Conservation (phyloP, 1,140 invertebrate genomes). For the Helicoverpa zea region DNA sequence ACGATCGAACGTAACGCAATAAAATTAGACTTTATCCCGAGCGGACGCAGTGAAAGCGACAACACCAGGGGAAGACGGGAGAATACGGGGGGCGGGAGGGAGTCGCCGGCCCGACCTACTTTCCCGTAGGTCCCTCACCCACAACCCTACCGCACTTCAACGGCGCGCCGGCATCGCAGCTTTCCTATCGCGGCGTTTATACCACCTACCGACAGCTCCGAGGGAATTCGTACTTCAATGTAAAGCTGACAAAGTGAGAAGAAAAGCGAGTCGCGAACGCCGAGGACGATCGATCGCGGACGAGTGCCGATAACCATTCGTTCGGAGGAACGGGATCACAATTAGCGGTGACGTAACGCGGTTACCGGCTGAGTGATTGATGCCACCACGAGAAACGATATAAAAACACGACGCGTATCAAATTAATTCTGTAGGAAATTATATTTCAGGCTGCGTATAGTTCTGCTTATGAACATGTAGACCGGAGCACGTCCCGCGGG, state of each 20-base stretch:
- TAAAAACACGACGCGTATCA: slow-evolving; percentile 35
- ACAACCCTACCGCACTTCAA: slow-evolving; percentile 64
- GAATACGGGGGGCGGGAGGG: slow-evolving; percentile 55
- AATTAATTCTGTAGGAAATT: slow-evolving; percentile 27
- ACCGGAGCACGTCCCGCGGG: neutral
- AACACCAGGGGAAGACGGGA: slow-evolving; percentile 55
- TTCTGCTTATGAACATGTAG: neutral
- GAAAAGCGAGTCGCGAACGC: slow-evolving; percentile 54
- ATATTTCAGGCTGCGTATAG: slow-evolving; percentile 28
- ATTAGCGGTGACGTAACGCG: slow-evolving; percentile 79
- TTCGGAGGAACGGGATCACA: slow-evolving; percentile 70
- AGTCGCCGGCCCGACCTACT: slow-evolving; percentile 75
- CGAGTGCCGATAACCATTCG: slow-evolving; percentile 67
- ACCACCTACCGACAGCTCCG: slow-evolving; percentile 58
- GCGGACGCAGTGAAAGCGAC: slow-evolving; percentile 76
- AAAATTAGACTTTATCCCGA: slow-evolving; percentile 82
- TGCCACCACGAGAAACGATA: slow-evolving; percentile 51
- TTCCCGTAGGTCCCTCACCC: slow-evolving; percentile 65
- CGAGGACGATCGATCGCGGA: slow-evolving; percentile 69
- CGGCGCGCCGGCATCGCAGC: slow-evolving; percentile 45
- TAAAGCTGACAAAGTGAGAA: slow-evolving; percentile 65
- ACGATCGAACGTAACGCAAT: slow-evolving; percentile 73
- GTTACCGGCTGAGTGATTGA: slow-evolving; percentile 79
- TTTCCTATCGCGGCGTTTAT: slow-evolving; percentile 61
- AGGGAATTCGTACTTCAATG: slow-evolving; percentile 71